Evolutionary conservation across 2,797 vertebrate species (phyloP), one percentile per base, ranked within the genome.

Genomic region (Acrossocheilus wenchowensis): DNA sequence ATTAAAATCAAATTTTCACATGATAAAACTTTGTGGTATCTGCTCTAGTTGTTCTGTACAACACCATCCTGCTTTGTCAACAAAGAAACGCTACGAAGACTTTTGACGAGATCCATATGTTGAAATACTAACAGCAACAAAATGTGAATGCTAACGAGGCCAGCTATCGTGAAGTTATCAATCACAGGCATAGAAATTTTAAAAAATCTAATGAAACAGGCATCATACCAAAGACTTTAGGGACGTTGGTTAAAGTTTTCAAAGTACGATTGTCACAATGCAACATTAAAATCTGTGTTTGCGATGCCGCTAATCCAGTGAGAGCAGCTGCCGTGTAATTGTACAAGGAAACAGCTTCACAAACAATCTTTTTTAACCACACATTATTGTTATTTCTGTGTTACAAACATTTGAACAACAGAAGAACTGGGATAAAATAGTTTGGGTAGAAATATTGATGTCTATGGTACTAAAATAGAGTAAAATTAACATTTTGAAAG

Each of bases 91-190:
- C 45, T 62, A 74, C 36, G 43, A 30, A 83, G 62, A 60, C 43
- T 52, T 57, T 36, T 60, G 57, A 88, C 43, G 26, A 85, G 75
- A 26, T 81, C 82, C 86, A 88, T 85, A 86, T 86, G 88, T 43
- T 34, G 26, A 30, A 74, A 62, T 15, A 57, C 50, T 15, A 3
- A 21, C 39, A 66, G 86, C 48, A 87, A 50, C 15, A 41, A 71
- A 86, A 26, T n/a, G 8, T 9, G 26, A 43, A 64, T 92, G 81
- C 90, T 92, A 91, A 90, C 83, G 88, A 89, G 92, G 87, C 85
- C 91, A 85, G 88, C 88, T 54, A 54, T 75, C 26, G 17, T 75
- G 8, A 75, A 21, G 62, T 34, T 15, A 66, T 66, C 30, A 17
- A 62, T 10, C 43, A 45, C 43, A 45, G 43, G 43, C 43, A 45